Base-by-base conservation (phyloP, 2,888 invertebrate genomes). In the Cyclophora punctaria region DNA sequence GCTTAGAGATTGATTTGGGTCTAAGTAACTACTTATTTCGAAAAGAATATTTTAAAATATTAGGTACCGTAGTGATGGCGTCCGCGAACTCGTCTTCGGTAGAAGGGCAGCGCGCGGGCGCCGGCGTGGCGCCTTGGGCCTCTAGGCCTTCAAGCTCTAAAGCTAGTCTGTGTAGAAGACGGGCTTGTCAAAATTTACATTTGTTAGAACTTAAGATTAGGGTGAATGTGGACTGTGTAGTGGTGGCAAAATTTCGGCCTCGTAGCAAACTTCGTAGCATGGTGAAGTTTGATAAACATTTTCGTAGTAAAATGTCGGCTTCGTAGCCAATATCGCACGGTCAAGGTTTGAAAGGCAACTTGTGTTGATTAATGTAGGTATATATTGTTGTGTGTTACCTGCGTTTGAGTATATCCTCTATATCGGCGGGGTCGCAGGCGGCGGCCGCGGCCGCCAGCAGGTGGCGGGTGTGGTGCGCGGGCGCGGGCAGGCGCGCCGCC, bases 81-180 rank as follows among this genome's bases (percentile, higher is more conserved):
- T 91, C 91, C 7, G 84, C 77, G 51, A 90, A 90, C 55, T 91
- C 90, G 45, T 90, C 90, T 46, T 90, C 90, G 3, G 83, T 83
- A 5, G 89, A 89, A 1, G 83, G 70, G 72, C 81, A 71, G 49
- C 82, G 77, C 49, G 79, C 69, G 46, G 81, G 80, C 48, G 80
- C 56, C 41, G 86, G 57, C 20, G 20, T 70, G 7, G 74, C 71
- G 2, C 79, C 78, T 70, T 77, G 73, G 48, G 77, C 78, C 46
- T 80, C 75, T 41, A 83, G 64, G 3, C 69, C 70, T 46, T 81
- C 80, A 48, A 80, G 57, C 45, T 81, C 83, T 41, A 86, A 56
- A 1, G 59, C 56, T 37, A 85, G 50, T 48, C 86, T 86, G 67
- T 42, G 42, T 1, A n/a, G 7, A 41, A 41, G 7, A n/a, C 3